Base-by-base conservation (phyloP, 2,113 vertebrate species). In the Nematolebias whitei region DNA sequence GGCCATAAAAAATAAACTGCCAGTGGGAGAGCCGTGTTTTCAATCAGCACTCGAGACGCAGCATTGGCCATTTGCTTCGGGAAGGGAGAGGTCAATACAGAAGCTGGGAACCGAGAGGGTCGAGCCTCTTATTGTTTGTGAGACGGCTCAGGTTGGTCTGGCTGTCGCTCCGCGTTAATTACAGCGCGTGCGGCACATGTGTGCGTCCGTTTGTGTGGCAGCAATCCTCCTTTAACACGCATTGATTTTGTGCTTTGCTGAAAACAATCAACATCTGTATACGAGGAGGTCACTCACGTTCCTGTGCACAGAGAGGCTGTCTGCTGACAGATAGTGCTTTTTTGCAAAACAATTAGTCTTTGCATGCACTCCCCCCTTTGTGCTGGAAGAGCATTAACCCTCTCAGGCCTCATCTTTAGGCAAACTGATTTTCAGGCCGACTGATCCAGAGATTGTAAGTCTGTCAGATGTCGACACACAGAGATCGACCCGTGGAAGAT, bases 371-470 rank as follows among this genome's bases (percentile, higher is more conserved):
- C 2, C 20, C 19, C 44, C 68, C 64, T 72, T 67, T 72, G 58
- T 32, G 13, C 43, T 71, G 51, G 70, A 55, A 71, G 51, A 66
- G 73, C 83, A 64, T 47, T 32, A 35, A 45, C 22, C 40, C 62
- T 43, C 38, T 29, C 19, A 20, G 44, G 45, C 35, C 35, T 48
- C 54, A 38, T 51, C 59, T 41, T 63, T 15, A 29, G 32, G 41
- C 55, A 38, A 63, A 63, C 63, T 84, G 50, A 83, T 89, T 87
- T 88, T 86, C 67, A 56, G 84, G 64, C 48, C 78, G 76, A 69
- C 24, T 76, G 80, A 85, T 51, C 74, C 63, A 51, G 24, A 53
- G 40, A 59, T 55, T 76, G 51, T 85, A 74, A 79, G 55, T 83
- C 82, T 80, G 73, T 73, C 63, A 9, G 19, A 51, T 24, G 44